Conservation (phyloP, 2,888 invertebrate species). For the Meliscaeva auricollis region DNA sequence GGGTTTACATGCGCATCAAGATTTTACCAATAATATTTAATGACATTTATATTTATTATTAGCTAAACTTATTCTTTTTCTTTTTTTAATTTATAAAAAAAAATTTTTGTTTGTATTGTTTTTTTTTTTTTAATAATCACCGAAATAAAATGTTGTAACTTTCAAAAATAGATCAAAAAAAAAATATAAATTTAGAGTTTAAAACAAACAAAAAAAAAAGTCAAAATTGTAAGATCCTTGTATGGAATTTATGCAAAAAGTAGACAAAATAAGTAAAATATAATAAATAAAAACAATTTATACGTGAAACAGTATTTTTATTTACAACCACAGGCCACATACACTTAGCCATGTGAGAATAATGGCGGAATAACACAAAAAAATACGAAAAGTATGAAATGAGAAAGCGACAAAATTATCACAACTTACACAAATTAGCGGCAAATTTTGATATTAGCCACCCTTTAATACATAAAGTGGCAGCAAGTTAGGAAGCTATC, state of each 20-base stretch:
- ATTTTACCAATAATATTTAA: slow-evolving; percentile 56
- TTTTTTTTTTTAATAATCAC: slow-evolving; percentile 43
- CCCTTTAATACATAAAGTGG: too few relatives aligned
- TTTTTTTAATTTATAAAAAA: slow-evolving; percentile 26
- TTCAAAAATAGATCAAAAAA: slow-evolving; percentile 41
- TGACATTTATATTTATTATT: slow-evolving; percentile 55
- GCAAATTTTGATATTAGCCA: too few relatives aligned
- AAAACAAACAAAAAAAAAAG: slow-evolving; percentile 45
- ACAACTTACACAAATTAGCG: too few relatives aligned
- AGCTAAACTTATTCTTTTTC: slow-evolving; percentile 68
- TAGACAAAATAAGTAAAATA: slow-evolving; percentile 69
- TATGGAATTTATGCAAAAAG: slow-evolving; percentile 61
- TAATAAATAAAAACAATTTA: slow-evolving; percentile 69
- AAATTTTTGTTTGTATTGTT: slow-evolving; percentile 21
- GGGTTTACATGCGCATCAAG: slow-evolving; percentile 53
- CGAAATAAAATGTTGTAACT: slow-evolving; percentile 60
- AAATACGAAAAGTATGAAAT: too few relatives aligned
- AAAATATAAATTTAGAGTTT: slow-evolving; percentile 34
- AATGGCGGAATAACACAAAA: too few relatives aligned
- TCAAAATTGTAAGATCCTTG: slow-evolving; percentile 59
- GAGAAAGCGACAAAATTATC: too few relatives aligned
- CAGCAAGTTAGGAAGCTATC: too few relatives aligned
- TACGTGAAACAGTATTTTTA: slow-evolving; percentile 43
- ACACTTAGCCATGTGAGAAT: too few relatives aligned
- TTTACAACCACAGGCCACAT: too few relatives aligned